Percentiles rank a stretch among this genome's conserved stretches.
These are phyloP conservation scores for Biston betularia DNA, from an alignment of 2,888 invertebrate species.

Conservation along the genomic window DNA sequence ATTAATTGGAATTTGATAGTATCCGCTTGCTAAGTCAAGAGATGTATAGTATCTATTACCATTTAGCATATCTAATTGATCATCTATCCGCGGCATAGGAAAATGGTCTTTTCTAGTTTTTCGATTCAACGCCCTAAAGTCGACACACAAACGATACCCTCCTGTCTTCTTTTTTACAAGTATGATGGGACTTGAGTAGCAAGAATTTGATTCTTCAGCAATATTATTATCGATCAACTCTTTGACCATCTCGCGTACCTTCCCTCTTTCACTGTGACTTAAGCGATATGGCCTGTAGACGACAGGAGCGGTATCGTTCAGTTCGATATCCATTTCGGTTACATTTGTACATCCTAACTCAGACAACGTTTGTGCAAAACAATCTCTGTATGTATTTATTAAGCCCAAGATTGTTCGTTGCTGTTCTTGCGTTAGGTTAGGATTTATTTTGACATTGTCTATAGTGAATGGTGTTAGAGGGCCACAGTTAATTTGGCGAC, in stretches of 20 bases:
- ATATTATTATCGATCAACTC: neutral
- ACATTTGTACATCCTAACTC: neutral
- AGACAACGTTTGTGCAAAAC: neutral
- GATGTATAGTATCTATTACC: slow-evolving; percentile 1
- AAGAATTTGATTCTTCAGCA: neutral
- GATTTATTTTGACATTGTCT: too few relatives aligned
- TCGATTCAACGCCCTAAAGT: slow-evolving; percentile 4
- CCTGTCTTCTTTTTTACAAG: slow-evolving; percentile 10
- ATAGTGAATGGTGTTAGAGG: too few relatives aligned
- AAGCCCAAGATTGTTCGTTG: too few relatives aligned
- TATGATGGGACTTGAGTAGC: slow-evolving; percentile 9
- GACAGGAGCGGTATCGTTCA: neutral
- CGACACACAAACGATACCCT: slow-evolving; percentile 8
- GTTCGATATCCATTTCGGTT: neutral
- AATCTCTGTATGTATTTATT: too few relatives aligned
- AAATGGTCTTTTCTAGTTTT: neutral
- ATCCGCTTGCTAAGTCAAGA: slow-evolving; percentile 4
- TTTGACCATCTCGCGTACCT: neutral
- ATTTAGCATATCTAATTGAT: neutral
- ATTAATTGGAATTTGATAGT: slow-evolving; percentile 5
- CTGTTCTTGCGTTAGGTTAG: too few relatives aligned
- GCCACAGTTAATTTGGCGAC: too few relatives aligned
- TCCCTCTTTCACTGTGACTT: neutral
- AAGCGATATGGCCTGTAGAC: too few relatives aligned
- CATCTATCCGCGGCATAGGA: slow-evolving; percentile 5